A percentile compares a stretch with the other conserved stretches of the same genome.
Conservation (phyloP, 1,140 invertebrate species). For the Ceratina australensis region DNA sequence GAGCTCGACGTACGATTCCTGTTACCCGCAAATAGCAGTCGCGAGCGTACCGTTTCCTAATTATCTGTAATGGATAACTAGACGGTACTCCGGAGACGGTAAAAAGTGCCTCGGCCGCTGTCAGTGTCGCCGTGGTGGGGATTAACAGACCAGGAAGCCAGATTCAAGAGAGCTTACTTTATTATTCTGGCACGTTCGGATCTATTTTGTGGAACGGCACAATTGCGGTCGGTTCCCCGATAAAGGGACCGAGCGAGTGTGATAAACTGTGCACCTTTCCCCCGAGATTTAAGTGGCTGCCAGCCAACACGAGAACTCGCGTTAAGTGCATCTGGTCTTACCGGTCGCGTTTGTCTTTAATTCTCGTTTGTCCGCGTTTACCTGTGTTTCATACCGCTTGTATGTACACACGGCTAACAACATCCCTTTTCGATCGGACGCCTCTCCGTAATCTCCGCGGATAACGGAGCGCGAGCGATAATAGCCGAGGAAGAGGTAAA, state of each 20-base stretch:
- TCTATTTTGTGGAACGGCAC: not conserved
- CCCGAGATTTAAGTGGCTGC: not conserved
- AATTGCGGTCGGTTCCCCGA: constrained; percentile 1
- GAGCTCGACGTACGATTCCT: too few relatives aligned
- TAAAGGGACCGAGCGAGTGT: not conserved
- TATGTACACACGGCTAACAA: not conserved
- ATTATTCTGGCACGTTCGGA: constrained; percentile 4
- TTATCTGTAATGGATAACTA: constrained; percentile 6
- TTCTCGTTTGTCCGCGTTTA: not conserved
- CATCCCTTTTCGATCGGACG: not conserved
- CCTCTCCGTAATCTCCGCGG: not conserved
- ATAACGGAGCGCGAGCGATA: not conserved
- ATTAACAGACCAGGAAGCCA: constrained; percentile 7
- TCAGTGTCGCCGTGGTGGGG: not conserved
- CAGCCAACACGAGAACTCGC: not conserved
- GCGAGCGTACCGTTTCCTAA: not conserved
- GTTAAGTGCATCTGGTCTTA: not conserved
- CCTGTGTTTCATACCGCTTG: not conserved
- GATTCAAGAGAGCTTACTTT: constrained; percentile 1
- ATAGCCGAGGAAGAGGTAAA: too few relatives aligned
- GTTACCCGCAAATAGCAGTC: not conserved
- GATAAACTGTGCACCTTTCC: constrained; percentile 2
- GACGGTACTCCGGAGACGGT: not conserved
- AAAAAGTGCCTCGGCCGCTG: not conserved
- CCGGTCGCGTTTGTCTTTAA: constrained; percentile 1